Evolutionary conservation across 2,113 vertebrate species (phyloP).

Genomic region (Stegostoma tigrinum): DNA sequence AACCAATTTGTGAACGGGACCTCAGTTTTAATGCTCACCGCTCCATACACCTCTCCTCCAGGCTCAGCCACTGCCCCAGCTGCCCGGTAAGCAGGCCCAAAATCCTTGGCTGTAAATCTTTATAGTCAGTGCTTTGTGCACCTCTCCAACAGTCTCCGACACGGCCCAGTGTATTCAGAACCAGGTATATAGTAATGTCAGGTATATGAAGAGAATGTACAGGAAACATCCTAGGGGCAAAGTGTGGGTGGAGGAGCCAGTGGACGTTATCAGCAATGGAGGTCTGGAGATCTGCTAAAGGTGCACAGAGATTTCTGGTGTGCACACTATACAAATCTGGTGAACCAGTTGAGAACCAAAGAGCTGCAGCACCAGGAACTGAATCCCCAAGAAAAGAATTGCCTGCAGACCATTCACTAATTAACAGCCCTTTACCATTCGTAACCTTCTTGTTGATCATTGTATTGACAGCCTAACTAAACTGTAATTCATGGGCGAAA

Average conservation of each 20-base stretch:
- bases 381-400: not conserved
- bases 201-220: not conserved
- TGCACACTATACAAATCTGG: not conserved
- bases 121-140: no score
- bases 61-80: no score
- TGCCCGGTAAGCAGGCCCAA: no score
- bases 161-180: not conserved
- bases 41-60: no score
- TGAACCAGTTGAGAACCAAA: not conserved
- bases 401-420: not conserved
- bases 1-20: no score
- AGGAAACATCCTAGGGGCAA: not conserved
- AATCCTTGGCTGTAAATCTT: no score
- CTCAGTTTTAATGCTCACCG: no score
- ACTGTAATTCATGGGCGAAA: not conserved
- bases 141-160: no score
- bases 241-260: not conserved
- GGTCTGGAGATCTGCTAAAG: not conserved
- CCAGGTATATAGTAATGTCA: no score
- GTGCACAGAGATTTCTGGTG: not conserved
- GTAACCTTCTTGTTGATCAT: not conserved
- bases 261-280: not conserved
- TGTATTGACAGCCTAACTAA: no score
- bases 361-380: not conserved
- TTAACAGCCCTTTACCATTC: not conserved